Percentiles rank a stretch among this genome's conserved stretches.
Conservation (phyloP, 2,113 vertebrate genomes). For the Arenaria interpres region DNA sequence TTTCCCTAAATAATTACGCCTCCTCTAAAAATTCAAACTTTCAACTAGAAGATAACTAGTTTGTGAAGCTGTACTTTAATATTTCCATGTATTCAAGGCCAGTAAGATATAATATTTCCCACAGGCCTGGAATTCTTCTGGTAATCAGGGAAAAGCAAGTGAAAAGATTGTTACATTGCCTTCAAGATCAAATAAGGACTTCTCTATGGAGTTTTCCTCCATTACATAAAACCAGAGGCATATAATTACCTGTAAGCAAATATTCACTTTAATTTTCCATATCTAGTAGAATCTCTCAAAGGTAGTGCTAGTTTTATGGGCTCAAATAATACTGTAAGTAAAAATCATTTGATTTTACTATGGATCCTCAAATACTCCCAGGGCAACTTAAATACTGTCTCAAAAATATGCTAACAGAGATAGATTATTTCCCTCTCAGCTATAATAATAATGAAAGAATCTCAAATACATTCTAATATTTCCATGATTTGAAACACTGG, state of each 20-base stretch:
- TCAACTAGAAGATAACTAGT: background rate
- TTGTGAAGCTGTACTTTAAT: background rate
- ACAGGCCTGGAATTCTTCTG: background rate
- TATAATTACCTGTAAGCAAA: background rate
- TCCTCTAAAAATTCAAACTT: background rate
- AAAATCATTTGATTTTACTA: background rate
- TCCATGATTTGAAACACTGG: background rate
- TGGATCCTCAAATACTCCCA: background rate
- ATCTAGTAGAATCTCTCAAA: background rate
- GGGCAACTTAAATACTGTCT: background rate
- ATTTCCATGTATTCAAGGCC: background rate
- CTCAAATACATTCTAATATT: background rate
- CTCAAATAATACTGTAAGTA: background rate
- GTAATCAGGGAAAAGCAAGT: background rate
- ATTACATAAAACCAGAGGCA: background rate
- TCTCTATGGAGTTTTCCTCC: accelerated
- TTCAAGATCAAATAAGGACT: background rate
- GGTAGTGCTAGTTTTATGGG: background rate
- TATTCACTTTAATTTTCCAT: background rate
- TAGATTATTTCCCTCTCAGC: background rate
- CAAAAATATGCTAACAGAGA: background rate
- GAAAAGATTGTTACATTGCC: background rate
- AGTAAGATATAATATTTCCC: background rate
- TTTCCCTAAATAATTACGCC: background rate
- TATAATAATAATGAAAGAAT: background rate